Evolutionary conservation across 2,797 vertebrate genomes (phyloP), one percentile per base, ranked within the genome.

Genomic region (Darevskia mixta): DNA sequence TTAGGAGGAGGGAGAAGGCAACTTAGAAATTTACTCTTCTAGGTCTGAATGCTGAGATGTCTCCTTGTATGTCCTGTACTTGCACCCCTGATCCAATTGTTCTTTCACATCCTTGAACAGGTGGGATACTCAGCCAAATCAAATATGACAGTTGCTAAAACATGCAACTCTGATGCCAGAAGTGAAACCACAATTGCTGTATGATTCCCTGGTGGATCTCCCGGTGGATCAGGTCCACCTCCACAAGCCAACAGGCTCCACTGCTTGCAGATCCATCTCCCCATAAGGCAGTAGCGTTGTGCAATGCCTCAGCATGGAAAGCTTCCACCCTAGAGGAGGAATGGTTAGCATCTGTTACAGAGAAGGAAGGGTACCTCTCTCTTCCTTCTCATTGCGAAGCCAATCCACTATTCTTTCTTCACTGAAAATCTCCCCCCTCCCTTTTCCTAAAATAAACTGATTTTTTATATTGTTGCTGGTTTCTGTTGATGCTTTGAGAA

Each of bases 391-490:
- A 32, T 5, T 72, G 43, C 5, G 3, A n/a, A 81, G n/a, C 38
- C 9, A 11, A n/a, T 32, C 35, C 23, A 15, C 61, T n/a, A 6
- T 83, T 49, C 29, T 18, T 41, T n/a, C 27, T n/a, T 25, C 25
- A 45, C n/a, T 49, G 29, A 32, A 23, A 72, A 23, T 18, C 9
- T 6, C 27, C 76, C 18, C 43, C 7, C 49, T 61, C 76, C 38
- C n/a, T 15, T 58, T 61, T 27, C 9, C 17, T 85, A 64, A 77
- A 85, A 25, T 85, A 86, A 91, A 88, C 45, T 83, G 64, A 66
- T 67, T 83, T 87, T 29, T 13, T 18, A 7, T n/a, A 69, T 29
- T 49, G 3, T 11, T 71, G 29, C 20, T 83, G 29, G 41, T 83
- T 23, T 43, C 25, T 83, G 32, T 81, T 25, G 23, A 35, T 20